phyloP scores from a whole-genome alignment of 2,113 vertebrate species.

The Zosterops hypoxanthus region DNA sequence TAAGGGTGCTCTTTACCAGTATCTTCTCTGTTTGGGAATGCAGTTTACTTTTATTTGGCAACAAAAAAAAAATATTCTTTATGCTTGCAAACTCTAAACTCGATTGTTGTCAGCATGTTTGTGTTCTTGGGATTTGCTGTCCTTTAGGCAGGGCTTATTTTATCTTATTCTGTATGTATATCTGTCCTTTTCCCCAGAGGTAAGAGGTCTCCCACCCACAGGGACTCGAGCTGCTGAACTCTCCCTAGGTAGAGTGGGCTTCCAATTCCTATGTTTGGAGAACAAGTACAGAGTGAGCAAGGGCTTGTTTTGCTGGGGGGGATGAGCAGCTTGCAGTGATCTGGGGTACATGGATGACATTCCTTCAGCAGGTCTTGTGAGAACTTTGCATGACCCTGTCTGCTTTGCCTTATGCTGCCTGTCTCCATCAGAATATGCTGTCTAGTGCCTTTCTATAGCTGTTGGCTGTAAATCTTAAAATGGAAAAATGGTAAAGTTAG shows the following conservation, averaged over 20 bases:
- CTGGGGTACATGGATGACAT: neutral
- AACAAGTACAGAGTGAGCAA: neutral
- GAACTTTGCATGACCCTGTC: neutral
- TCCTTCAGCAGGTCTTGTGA: neutral
- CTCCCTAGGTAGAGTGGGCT: neutral
- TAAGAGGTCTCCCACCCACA: neutral
- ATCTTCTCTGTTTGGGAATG: neutral
- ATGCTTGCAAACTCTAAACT: neutral
- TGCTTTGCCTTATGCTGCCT: neutral
- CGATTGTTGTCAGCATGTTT: neutral
- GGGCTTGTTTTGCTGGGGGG: neutral
- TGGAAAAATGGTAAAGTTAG: neutral
- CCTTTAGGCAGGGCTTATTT: neutral
- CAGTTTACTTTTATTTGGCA: neutral
- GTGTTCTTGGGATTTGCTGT: neutral
- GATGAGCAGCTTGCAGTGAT: neutral
- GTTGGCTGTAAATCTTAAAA: neutral
- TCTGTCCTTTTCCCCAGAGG: neutral
- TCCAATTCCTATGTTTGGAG: neutral
- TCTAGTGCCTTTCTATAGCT: neutral
- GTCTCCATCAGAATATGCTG: neutral
- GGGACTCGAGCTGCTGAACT: neutral
- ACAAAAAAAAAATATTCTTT: neutral
- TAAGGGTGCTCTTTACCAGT: neutral
- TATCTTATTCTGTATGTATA: neutral